Conservation (phyloP, 2,888 invertebrate genomes). For the Rhabditoides inermis region DNA sequence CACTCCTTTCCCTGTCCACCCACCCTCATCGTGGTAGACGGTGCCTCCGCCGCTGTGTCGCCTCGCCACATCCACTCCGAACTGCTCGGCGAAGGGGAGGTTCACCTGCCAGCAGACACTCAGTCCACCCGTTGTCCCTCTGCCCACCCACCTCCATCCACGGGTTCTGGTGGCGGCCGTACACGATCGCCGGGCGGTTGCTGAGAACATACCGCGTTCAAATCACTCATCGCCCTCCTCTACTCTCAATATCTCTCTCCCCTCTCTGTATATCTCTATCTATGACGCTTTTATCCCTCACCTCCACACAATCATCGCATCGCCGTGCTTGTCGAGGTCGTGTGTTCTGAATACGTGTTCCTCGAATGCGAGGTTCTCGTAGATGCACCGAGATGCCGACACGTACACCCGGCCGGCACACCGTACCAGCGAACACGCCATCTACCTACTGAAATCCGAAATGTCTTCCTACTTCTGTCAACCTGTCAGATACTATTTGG, state of each 20-base stretch:
- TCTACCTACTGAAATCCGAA: too few species aligned
- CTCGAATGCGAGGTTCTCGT: conserved; percentile 84
- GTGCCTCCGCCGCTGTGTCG: conserved; percentile 90
- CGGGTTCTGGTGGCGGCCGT: conserved; percentile 92
- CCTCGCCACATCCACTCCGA: conserved; percentile 64
- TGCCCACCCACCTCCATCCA: too few species aligned
- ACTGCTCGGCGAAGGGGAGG: conserved; percentile 63
- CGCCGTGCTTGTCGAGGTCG: conserved; percentile 69
- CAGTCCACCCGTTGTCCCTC: too few species aligned
- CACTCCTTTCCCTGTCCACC: not conserved
- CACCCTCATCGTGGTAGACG: conserved; percentile 85
- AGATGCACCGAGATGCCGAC: conserved; percentile 82
- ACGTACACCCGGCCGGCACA: conserved; percentile 69
- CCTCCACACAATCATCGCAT: conserved; percentile 80
- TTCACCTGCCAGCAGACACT: too few species aligned
- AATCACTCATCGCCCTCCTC: not conserved
- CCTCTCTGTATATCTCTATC: too few species aligned
- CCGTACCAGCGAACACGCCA: too few species aligned
- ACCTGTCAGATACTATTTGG: too few species aligned
- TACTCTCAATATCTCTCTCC: too few species aligned
- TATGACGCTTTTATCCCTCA: conserved; percentile 3
- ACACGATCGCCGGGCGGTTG: conserved; percentile 85
- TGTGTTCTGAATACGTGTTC: conserved; percentile 87
- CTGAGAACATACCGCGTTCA: conserved; percentile 7
- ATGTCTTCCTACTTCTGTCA: too few species aligned